phyloP scores from a whole-genome alignment of 1,140 invertebrate genomes.

The Drosophila biarmipes region DNA sequence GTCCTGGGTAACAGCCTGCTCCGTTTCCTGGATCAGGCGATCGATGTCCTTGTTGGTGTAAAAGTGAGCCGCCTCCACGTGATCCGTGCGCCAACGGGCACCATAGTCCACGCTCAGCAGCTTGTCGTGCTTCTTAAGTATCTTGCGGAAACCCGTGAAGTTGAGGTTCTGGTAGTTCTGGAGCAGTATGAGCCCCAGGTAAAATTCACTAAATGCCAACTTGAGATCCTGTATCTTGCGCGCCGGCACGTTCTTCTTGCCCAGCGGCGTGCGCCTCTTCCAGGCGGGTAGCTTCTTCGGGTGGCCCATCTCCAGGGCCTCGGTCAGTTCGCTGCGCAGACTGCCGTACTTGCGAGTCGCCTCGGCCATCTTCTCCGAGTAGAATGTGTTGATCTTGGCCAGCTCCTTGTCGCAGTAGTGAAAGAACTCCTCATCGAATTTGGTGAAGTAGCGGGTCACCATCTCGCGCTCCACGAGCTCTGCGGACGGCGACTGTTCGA shows the following conservation, averaged over 20 bases:
- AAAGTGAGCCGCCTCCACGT: conserved; percentile 93
- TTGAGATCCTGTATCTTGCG: conserved; percentile 93
- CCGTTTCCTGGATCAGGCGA: conserved; percentile 93
- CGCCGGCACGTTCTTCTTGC: conserved; percentile 85
- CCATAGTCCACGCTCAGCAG: conserved; percentile 87
- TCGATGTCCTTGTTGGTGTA: conserved; percentile 95
- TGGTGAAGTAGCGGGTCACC: conserved; percentile 89
- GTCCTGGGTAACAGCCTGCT: conserved; percentile 92
- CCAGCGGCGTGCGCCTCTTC: conserved; percentile 86
- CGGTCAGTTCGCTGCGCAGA: conserved; percentile 89
- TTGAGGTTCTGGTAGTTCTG: conserved; percentile 93
- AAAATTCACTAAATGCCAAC: conserved; percentile 96
- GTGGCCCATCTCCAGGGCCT: conserved; percentile 84
- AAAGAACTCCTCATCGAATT: conserved; percentile 94
- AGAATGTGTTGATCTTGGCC: conserved; percentile 95
- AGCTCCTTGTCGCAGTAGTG: conserved; percentile 94
- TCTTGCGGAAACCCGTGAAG: conserved; percentile 96
- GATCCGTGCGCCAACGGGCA: conserved; percentile 90
- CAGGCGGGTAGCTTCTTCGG: conserved; percentile 79
- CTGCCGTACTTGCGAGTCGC: conserved; percentile 92
- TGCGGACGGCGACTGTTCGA: conserved; percentile 89
- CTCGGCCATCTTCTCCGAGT: conserved; percentile 94
- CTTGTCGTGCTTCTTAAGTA: conserved; percentile 97
- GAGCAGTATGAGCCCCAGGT: conserved; percentile 92
- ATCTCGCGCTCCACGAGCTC: conserved; percentile 89